These are phyloP conservation scores for Drosophila antonietae DNA, from an alignment of 2,888 invertebrate species.

Conservation along the genomic window DNA sequence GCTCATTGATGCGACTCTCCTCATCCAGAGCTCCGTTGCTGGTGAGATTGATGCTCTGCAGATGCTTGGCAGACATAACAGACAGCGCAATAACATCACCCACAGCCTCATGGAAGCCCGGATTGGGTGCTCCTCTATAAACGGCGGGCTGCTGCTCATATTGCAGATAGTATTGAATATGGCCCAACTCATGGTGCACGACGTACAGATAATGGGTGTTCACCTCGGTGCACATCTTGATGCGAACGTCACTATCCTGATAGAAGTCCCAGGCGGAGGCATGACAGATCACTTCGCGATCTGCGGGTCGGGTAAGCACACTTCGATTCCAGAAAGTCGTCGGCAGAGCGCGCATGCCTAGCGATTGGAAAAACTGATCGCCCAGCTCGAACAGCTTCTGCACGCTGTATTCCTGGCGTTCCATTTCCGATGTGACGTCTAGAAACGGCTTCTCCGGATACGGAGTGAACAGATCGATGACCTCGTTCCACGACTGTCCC, in stretches of 20 bases:
- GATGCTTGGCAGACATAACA: conserved; percentile 89
- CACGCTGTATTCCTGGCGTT: conserved; percentile 89
- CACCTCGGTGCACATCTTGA: conserved; percentile 88
- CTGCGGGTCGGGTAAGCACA: conserved; percentile 91
- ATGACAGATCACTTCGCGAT: conserved; percentile 91
- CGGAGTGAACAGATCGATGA: conserved; percentile 87
- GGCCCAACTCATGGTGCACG: conserved; percentile 89
- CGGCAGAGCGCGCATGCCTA: conserved; percentile 92
- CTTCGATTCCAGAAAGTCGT: conserved; percentile 92
- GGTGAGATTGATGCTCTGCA: conserved; percentile 88
- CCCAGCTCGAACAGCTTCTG: conserved; percentile 92
- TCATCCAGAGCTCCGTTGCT: conserved; percentile 87
- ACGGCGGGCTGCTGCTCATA: conserved; percentile 86
- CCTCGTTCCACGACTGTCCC: conserved; percentile 90
- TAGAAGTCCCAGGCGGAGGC: conserved; percentile 96
- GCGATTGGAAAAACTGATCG: conserved; percentile 93
- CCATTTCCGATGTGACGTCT: conserved; percentile 90
- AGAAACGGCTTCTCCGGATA: conserved; percentile 89
- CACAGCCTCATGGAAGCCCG: conserved; percentile 90
- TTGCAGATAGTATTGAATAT: conserved; percentile 89
- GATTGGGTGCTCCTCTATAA: conserved; percentile 87
- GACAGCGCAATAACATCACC: conserved; percentile 90
- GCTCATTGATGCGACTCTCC: conserved; percentile 88
- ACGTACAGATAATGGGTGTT: conserved; percentile 86
- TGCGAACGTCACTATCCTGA: conserved; percentile 91